Conservation (phyloP, 2,888 invertebrate species). For the Cheilosia variabilis region DNA sequence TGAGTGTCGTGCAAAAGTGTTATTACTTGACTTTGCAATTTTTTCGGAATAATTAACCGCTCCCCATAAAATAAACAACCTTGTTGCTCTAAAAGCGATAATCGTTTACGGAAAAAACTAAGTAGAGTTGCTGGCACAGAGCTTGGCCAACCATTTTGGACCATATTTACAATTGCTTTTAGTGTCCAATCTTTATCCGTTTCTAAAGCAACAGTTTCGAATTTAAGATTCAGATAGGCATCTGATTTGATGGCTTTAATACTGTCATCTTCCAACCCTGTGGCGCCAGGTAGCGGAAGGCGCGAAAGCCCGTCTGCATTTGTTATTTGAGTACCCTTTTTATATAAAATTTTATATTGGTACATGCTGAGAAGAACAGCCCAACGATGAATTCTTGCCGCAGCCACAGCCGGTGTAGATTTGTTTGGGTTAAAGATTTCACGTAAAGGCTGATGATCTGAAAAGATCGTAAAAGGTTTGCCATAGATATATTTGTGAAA, state of each 20-base stretch:
- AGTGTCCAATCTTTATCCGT: not conserved
- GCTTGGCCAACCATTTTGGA: not conserved
- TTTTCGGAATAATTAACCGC: slow-evolving; percentile 27
- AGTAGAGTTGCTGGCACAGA: not conserved
- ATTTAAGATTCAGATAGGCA: not conserved
- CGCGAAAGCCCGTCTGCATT: slow-evolving; percentile 34
- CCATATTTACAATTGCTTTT: not conserved
- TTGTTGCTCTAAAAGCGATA: not conserved
- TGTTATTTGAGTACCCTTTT: slow-evolving; percentile 24
- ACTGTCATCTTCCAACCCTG: not conserved
- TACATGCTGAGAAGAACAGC: slow-evolving; percentile 45
- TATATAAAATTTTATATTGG: slow-evolving; percentile 46
- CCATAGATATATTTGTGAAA: slow-evolving; percentile 34
- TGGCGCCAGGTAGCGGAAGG: not conserved
- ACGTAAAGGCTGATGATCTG: slow-evolving; percentile 36
- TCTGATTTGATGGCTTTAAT: not conserved
- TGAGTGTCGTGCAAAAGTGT: slow-evolving; percentile 19
- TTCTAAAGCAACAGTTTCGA: not conserved
- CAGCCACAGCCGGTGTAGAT: slow-evolving; percentile 30
- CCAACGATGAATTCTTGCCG: slow-evolving; percentile 38
- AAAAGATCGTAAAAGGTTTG: slow-evolving; percentile 6
- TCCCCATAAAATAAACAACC: slow-evolving; percentile 41
- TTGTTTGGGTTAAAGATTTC: slow-evolving; percentile 44
- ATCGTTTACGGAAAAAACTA: not conserved
- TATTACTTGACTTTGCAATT: not conserved